Conservation (phyloP, 2,113 vertebrate species). For the Apus apus region DNA sequence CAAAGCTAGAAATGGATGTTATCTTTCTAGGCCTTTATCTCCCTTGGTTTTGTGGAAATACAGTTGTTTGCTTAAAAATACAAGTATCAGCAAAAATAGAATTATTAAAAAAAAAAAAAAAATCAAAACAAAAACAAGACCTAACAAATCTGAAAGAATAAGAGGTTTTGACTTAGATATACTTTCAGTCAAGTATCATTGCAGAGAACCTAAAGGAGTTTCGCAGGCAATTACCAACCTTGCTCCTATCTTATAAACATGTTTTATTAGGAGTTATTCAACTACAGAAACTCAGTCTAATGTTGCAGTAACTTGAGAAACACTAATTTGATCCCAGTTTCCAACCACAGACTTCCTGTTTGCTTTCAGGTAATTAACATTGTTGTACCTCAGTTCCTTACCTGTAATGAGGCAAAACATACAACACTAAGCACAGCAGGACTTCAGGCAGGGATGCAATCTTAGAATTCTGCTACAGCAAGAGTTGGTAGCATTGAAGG, state of each 20-base stretch:
- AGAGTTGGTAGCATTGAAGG: background rate
- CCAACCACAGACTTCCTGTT: background rate
- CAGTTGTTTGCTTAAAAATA: background rate
- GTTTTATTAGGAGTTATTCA: background rate
- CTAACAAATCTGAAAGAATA: background rate
- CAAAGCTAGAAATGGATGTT: background rate
- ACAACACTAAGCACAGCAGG: background rate
- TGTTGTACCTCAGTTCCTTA: background rate
- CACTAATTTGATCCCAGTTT: background rate
- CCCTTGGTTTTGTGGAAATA: background rate
- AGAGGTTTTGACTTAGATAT: background rate
- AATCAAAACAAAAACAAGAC: background rate
- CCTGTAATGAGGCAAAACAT: background rate
- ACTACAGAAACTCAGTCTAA: background rate
- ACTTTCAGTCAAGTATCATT: background rate
- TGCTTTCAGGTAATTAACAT: background rate
- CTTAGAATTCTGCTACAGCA: background rate
- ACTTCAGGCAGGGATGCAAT: background rate
- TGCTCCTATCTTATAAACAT: background rate
- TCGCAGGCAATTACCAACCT: background rate
- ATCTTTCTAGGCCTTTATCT: background rate
- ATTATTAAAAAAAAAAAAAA: background rate
- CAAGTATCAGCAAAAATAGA: background rate
- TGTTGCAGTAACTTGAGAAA: background rate
- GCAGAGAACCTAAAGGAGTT: background rate